Percentiles rank a stretch among this genome's conserved stretches.
These are phyloP conservation scores for Danio albolineatus DNA, from an alignment of 2,797 vertebrate species.

Conservation along the genomic window DNA sequence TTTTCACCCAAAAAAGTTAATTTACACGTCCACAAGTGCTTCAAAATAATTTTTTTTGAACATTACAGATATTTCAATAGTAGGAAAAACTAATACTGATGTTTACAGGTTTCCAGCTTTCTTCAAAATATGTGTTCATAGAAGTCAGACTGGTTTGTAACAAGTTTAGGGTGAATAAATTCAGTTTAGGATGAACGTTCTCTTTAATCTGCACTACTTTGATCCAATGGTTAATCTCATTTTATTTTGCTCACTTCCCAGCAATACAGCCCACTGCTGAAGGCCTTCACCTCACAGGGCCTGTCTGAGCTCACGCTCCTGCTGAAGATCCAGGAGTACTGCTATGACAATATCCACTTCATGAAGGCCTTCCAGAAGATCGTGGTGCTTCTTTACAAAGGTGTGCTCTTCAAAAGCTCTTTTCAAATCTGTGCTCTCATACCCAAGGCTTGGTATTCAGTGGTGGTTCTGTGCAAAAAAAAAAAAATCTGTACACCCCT, in stretches of 20 bases:
- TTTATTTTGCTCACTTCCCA: conserved; percentile 58
- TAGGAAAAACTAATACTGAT: no score
- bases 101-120: no score
- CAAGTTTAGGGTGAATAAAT: no score
- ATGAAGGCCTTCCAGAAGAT: conserved; percentile 99
- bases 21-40: no score
- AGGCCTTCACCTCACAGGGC: conserved; percentile 95
- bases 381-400: conserved; percentile 98
- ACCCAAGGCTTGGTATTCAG: not conserved
- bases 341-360: conserved; percentile 99
- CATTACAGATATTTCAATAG: no score
- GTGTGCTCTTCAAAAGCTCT: conserved; percentile 67
- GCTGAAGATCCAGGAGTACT: conserved; percentile 98
- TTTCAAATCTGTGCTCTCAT: not conserved
- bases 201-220: not conserved
- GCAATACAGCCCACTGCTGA: conserved; percentile 97
- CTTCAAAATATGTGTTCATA: no score
- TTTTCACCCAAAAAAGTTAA: no score
- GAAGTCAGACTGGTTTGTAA: no score
- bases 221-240: no score
- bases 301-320: conserved; percentile 94
- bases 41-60: no score
- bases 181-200: no score
- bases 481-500: no score
- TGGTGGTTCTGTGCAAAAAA: not conserved